Base-by-base conservation (phyloP, 2,888 invertebrate genomes). In the Caenorhabditis virilis region DNA sequence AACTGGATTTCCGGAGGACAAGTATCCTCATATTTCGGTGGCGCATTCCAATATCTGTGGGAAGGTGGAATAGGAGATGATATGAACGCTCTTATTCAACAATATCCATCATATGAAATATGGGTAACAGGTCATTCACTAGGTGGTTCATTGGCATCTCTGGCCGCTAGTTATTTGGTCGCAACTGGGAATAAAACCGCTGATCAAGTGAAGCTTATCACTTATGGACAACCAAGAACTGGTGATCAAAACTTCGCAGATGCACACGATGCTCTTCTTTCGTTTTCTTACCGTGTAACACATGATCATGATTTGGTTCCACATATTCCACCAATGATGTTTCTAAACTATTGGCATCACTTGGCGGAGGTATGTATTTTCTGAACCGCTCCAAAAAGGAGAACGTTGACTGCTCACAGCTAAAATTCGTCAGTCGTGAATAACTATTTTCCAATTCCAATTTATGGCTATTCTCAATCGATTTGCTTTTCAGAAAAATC, bases 191-290 rank as follows among this genome's bases (percentile, higher is more conserved):
- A 69, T 30, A 45, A 33, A 11, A 30, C 54, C 5, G 57, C 52
- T 15, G 39, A 43, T 16, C 41, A 55, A 20, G 63, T 78, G 18
- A 69, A 69, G 51, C 46, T 78, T 39, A 52, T 74, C 42, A 79
- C 78, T 13, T 74, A 73, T 43, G 78, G 78, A 15, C 77, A 78
- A 53, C 78, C 78, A 18, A 56, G 78, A 27, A 77, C 77, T 6
- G 79, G 79, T 30, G 67, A 75, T 49, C 55, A 56, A 18, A 55
- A 48, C 11, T 78, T 55, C 36, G 76, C 78, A 13, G 54, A 52
- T 20, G 61, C 69, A 11, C 69, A 69, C 30, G 70, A 74, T 53
- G 55, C 46, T 42, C 65, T 68, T 35, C 58, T 76, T 36, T 54
- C 60, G 3, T 56, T 52, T 49, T 62, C 69, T 3, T 76, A 70